Conservation (phyloP, 2,113 vertebrate species). For the Oxygymnocypris stewartii region DNA sequence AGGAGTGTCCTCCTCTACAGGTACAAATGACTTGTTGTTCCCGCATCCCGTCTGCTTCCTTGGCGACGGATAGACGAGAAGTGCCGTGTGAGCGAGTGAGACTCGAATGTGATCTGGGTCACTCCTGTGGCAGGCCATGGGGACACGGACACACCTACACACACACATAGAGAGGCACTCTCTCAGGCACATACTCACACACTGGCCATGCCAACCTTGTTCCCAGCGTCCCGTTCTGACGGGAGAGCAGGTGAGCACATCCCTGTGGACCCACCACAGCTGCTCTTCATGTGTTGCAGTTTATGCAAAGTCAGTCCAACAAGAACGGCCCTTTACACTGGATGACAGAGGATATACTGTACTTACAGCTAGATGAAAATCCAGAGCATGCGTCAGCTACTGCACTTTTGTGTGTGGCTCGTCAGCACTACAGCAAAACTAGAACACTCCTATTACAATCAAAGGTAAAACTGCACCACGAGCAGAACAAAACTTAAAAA, state of each 20-base stretch:
- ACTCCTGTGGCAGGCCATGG: conserved; percentile 67
- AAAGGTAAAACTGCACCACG: neutral
- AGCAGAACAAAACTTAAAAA: neutral
- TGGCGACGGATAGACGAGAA: conserved; percentile 89
- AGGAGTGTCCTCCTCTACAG: conserved; percentile 89
- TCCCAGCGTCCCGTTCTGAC: conserved; percentile 1
- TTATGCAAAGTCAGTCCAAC: neutral
- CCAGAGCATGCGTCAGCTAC: neutral
- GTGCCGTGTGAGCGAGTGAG: conserved; percentile 75
- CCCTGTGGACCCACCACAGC: conserved; percentile 23
- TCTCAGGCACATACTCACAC: conserved; percentile 19
- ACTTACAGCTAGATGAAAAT: conserved; percentile 22
- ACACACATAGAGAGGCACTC: conserved; percentile 24
- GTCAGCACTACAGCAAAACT: neutral
- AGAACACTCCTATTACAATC: neutral
- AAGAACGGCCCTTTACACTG: conserved; percentile 16
- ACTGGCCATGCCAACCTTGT: conserved; percentile 29
- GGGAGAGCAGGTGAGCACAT: conserved; percentile 18
- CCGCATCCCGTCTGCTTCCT: conserved; percentile 81
- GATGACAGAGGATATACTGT: conserved; percentile 19
- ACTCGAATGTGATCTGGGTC: conserved; percentile 86
- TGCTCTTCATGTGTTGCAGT: conserved; percentile 17
- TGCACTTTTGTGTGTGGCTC: neutral
- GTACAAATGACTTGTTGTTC: conserved; percentile 91
- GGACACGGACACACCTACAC: conserved; percentile 61